These are phyloP conservation scores for Limnephilus rhombicus DNA, from an alignment of 2,888 invertebrate genomes.

Conservation along the genomic window DNA sequence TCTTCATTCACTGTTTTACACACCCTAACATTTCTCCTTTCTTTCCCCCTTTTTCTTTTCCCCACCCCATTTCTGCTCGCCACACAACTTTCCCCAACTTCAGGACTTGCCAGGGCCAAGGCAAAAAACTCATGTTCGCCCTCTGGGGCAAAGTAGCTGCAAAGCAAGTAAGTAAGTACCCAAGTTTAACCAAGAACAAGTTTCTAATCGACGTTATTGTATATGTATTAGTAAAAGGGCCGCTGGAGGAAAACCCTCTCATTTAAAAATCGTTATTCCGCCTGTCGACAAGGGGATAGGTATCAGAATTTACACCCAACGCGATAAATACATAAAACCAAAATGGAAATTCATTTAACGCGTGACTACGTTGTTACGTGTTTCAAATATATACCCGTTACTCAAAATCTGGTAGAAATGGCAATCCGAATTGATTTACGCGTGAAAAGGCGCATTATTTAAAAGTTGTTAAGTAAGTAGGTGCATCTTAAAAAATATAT, in stretches of 20 bases:
- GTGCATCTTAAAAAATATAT: neutral
- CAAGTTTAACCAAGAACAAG: neutral
- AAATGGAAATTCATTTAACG: conserved; percentile 35
- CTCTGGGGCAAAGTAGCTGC: neutral
- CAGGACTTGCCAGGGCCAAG: neutral
- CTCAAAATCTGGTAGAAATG: neutral
- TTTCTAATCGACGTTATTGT: neutral
- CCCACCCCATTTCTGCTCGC: neutral
- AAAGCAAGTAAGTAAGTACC: neutral
- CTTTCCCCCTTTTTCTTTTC: neutral
- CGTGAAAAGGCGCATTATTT: neutral
- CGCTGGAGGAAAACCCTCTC: neutral
- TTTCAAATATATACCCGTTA: neutral
- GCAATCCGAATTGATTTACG: neutral
- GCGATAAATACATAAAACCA: conserved; percentile 36
- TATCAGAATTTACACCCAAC: conserved; percentile 25
- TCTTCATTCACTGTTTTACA: neutral
- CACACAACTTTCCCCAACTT: neutral
- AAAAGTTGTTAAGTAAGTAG: neutral
- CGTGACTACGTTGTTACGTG: conserved; percentile 16
- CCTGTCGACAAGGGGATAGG: neutral
- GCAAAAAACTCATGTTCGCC: neutral
- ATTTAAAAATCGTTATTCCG: neutral
- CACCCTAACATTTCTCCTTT: neutral
- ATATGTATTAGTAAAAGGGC: neutral